A percentile compares a stretch with the other conserved stretches of the same genome.
Conservation (phyloP, 2,113 vertebrate genomes). For the Delphinus delphis region DNA sequence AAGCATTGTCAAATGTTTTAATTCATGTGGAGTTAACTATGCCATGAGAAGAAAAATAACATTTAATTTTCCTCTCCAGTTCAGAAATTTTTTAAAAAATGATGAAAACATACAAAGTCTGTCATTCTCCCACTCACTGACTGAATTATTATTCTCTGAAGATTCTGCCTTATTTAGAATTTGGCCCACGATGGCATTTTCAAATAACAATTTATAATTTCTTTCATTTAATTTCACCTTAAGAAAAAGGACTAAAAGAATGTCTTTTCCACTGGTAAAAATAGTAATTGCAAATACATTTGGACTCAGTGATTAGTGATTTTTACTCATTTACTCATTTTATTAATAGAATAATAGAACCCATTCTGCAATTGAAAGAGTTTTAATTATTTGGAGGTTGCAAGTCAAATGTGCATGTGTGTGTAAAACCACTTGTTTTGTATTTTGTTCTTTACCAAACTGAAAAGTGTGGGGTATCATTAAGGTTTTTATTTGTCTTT, state of each 20-base stretch:
- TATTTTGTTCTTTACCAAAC: background rate
- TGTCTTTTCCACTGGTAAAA: background rate
- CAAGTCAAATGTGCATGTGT: background rate
- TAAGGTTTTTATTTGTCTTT: background rate
- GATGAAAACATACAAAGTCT: background rate
- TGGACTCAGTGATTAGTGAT: background rate
- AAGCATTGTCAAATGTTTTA: background rate
- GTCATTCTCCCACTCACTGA: background rate
- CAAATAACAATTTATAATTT: constrained; percentile 4
- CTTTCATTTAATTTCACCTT: background rate
- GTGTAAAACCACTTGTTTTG: background rate
- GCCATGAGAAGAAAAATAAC: background rate
- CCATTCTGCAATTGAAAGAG: background rate
- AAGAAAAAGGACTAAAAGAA: background rate
- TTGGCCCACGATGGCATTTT: background rate
- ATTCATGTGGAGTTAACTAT: background rate
- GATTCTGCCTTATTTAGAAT: background rate
- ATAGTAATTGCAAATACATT: background rate
- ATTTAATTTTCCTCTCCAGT: background rate
- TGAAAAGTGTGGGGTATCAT: background rate
- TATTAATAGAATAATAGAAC: background rate
- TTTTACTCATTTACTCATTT: background rate
- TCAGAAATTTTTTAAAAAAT: background rate
- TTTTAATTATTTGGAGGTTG: background rate
- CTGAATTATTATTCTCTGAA: background rate